Percentiles rank a stretch among this genome's conserved stretches.
phyloP scores from a whole-genome alignment of 2,797 vertebrate species.

The Capromys pilorides region DNA sequence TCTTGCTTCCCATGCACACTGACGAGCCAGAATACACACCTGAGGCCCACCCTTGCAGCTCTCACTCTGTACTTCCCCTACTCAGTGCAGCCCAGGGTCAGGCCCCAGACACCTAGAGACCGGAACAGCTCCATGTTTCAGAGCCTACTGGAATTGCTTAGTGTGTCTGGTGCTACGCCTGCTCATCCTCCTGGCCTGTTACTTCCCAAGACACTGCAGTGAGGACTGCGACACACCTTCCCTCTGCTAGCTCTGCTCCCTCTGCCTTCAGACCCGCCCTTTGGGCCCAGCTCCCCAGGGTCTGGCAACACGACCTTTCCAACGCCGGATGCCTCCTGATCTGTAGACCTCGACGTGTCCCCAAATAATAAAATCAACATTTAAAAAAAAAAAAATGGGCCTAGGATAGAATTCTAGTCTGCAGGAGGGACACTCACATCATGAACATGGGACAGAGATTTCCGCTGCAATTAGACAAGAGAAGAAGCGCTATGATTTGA shows the following conservation, averaged over 20 bases:
- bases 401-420: background rate
- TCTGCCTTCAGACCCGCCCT: background rate
- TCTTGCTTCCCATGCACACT: background rate
- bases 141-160: background rate
- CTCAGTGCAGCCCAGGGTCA: background rate
- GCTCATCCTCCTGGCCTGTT: background rate
- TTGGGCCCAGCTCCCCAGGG: too few relatives aligned
- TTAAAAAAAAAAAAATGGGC: background rate
- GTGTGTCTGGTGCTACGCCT: background rate
- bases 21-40: background rate
- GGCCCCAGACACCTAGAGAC: background rate
- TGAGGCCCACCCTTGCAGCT: background rate
- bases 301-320: background rate
- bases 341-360: background rate
- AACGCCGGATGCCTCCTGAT: background rate
- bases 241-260: background rate
- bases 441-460: background rate
- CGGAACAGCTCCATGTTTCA: background rate
- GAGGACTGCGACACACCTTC: background rate
- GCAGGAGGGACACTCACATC: background rate
- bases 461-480: conserved; percentile 19
- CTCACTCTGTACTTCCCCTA: background rate
- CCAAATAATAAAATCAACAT: conserved; percentile 10
- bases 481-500: background rate
- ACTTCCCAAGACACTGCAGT: background rate